Base-by-base conservation (phyloP, 2,888 invertebrate genomes). In the Hipparchia sbordonii region DNA sequence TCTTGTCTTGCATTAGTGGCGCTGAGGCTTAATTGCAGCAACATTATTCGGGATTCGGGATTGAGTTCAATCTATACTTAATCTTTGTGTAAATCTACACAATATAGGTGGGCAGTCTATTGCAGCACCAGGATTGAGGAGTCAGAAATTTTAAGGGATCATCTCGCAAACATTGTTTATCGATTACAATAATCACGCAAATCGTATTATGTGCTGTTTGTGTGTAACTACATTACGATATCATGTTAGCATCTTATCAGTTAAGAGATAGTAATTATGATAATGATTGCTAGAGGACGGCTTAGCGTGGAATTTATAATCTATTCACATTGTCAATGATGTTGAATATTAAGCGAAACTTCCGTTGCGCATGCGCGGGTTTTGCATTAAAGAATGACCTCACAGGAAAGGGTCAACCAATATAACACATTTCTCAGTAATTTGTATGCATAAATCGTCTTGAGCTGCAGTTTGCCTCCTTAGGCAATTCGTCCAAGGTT, bases 181-280 rank as follows among this genome's bases (percentile, higher is more conserved):
- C 39, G 5, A 39, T 39, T 4, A 23, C 23, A 39, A 39, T 4
- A 39, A 39, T 5, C 5, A 39, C 39, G 39, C 39, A 5, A 39
- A 39, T 39, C 39, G 39, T 39, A 39, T 39, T 39, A 39, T 39
- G 39, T 39, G 39, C 2, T 39, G 39, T 39, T 8, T 13, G 13
- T 56, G n/a, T 54, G 7, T 13, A 13, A 54, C 6, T 13, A 56
- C 5, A 13, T 56, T 6, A 13, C 7, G 13, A 56, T 56, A 63
- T 23, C 13, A 51, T 12, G 52, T 51, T 63, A 65, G 33, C 23
- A 65, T 65, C 65, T 65, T 33, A 65, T 65, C 52, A 45, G 60
- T 63, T 65, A 12, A 65, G 6, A 54, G 12, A 52, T 61, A 61
- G n/a, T 61, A 10, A 61, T n/a, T 59, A 65, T 52, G 65, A 52